These are phyloP conservation scores for Bimastos eiseni DNA, from an alignment of 2,888 invertebrate species.

Conservation along the genomic window DNA sequence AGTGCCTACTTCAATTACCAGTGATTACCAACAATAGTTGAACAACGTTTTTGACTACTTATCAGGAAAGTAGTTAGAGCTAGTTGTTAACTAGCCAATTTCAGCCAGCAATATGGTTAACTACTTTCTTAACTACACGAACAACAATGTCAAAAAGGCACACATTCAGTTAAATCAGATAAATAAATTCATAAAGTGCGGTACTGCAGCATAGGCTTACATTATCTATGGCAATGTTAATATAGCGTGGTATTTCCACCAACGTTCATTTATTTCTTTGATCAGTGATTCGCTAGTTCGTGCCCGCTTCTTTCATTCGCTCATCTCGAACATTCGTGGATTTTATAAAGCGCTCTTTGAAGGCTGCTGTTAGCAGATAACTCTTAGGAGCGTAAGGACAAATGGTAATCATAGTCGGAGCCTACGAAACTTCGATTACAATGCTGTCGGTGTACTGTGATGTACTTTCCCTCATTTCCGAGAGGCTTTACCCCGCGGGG, in stretches of 20 bases:
- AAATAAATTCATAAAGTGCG: no score
- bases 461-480: background rate
- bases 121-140: no score
- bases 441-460: background rate
- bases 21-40: background rate
- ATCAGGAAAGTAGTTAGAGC: no score
- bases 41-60: background rate
- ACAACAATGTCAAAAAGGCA: no score
- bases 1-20: background rate
- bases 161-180: no score
- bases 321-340: background rate
- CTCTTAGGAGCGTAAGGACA: no score
- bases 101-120: no score
- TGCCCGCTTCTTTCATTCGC: background rate
- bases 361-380: background rate
- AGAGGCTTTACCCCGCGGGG: background rate
- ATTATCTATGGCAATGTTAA: no score
- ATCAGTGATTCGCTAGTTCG: background rate
- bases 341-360: background rate
- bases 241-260: no score
- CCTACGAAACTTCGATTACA: background rate
- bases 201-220: no score
- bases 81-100: no score
- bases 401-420: background rate
- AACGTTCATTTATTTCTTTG: no score